Percentiles rank a stretch among this genome's conserved stretches.
Conservation (phyloP, 2,113 vertebrate species). For the Caranx melampygus region DNA sequence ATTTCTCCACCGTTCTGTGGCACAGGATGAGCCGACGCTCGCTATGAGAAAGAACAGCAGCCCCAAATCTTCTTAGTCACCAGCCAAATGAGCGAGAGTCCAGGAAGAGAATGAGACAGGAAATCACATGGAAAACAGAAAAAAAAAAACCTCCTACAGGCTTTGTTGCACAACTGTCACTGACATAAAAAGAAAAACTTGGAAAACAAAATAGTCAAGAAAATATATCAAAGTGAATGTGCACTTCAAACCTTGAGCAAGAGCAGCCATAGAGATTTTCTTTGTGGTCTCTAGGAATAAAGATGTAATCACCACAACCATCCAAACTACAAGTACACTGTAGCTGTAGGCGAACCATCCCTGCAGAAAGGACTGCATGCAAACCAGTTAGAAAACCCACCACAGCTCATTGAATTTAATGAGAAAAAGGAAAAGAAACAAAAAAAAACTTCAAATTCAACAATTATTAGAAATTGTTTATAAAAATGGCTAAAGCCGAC, state of each 20-base stretch:
- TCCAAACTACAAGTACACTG: neutral
- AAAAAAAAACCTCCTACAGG: neutral
- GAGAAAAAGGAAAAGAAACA: constrained; percentile 6
- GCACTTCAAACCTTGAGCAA: neutral
- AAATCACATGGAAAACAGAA: neutral
- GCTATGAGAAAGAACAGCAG: neutral
- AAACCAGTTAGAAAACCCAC: neutral
- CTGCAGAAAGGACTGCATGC: neutral
- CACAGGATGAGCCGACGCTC: neutral
- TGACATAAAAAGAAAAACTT: neutral
- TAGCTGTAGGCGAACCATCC: neutral
- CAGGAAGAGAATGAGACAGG: neutral
- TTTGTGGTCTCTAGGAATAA: neutral
- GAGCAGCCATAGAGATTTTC: neutral
- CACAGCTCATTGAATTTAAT: neutral
- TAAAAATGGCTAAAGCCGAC: neutral
- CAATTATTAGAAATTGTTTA: neutral
- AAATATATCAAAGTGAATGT: neutral
- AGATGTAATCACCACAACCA: neutral
- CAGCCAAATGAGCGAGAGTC: neutral
- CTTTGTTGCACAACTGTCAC: neutral
- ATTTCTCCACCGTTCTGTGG: neutral
- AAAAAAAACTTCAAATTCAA: neutral
- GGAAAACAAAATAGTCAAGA: neutral
- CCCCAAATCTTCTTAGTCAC: neutral